Percentiles rank a stretch among this genome's conserved stretches.
phyloP scores from a whole-genome alignment of 2,888 invertebrate species.

The Thumatha senex region DNA sequence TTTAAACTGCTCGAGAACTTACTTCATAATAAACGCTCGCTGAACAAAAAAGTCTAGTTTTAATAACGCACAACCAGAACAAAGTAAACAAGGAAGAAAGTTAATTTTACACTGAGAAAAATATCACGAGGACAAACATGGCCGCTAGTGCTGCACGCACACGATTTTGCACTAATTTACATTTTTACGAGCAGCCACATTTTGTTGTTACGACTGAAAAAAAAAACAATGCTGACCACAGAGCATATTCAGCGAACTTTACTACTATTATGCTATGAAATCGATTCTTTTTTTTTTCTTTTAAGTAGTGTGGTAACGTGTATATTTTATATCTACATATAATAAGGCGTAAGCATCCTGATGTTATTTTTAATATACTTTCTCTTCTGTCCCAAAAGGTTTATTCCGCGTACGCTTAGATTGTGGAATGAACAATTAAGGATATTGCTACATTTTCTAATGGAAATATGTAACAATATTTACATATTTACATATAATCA shows the following conservation, averaged over 20 bases:
- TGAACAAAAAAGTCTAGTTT: constrained; percentile 45
- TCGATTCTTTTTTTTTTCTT: constrained; percentile 6
- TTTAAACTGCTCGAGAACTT: constrained; percentile 25
- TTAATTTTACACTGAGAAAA: constrained; percentile 62
- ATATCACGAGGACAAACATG: constrained; percentile 39
- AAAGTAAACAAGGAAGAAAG: constrained; percentile 63
- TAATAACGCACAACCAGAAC: constrained; percentile 56
- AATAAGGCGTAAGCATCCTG: too few relatives aligned
- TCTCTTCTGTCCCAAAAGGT: too few relatives aligned
- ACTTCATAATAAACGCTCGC: constrained; percentile 30
- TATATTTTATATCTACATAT: too few relatives aligned
- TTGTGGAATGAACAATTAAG: too few relatives aligned
- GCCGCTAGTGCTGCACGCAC: constrained; percentile 61
- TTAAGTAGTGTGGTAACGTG: background rate
- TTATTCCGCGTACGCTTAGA: too few relatives aligned
- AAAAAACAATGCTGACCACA: constrained; percentile 25
- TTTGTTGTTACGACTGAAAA: constrained; percentile 18
- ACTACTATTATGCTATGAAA: constrained; percentile 18
- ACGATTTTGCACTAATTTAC: constrained; percentile 66
- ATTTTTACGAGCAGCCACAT: constrained; percentile 55
- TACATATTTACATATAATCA: too few relatives aligned
- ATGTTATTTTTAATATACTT: too few relatives aligned
- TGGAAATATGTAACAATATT: too few relatives aligned
- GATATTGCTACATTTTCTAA: too few relatives aligned
- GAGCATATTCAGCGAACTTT: constrained; percentile 20